These are phyloP conservation scores for Numida meleagris DNA, from an alignment of 2,113 vertebrate species.

Conservation along the genomic window DNA sequence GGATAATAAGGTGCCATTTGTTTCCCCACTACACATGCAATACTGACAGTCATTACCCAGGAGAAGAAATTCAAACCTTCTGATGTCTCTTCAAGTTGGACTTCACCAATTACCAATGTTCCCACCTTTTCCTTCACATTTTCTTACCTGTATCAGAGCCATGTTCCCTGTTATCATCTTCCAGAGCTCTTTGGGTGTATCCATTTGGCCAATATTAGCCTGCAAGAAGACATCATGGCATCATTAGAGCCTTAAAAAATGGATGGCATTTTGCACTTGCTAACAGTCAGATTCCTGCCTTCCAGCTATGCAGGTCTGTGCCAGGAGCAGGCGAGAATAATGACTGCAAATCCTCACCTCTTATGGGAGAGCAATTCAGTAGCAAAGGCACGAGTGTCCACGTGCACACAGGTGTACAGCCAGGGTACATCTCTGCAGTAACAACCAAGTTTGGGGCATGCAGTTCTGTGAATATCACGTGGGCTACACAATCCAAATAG, in stretches of 20 bases:
- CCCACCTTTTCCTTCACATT: background rate
- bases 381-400: accelerated
- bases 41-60: background rate
- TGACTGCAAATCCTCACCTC: background rate
- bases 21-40: background rate
- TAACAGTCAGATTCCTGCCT: background rate
- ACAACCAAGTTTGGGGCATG: background rate
- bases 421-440: background rate
- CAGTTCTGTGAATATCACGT: background rate
- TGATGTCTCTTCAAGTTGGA: accelerated
- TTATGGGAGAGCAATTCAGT: accelerated
- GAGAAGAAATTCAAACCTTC: accelerated
- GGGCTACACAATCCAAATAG: too few species aligned
- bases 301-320: background rate
- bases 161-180: slow-evolving; percentile 96
- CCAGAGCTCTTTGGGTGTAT: slow-evolving; percentile 96
- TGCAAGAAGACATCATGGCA: slow-evolving; percentile 36
- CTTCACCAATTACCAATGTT: background rate
- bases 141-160: slow-evolving; percentile 93
- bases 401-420: accelerated
- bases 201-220: slow-evolving; percentile 99
- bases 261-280: background rate
- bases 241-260: background rate
- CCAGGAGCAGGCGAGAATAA: background rate
- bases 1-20: background rate